phyloP scores from a whole-genome alignment of 2,113 vertebrate species.

The Chionis minor region DNA sequence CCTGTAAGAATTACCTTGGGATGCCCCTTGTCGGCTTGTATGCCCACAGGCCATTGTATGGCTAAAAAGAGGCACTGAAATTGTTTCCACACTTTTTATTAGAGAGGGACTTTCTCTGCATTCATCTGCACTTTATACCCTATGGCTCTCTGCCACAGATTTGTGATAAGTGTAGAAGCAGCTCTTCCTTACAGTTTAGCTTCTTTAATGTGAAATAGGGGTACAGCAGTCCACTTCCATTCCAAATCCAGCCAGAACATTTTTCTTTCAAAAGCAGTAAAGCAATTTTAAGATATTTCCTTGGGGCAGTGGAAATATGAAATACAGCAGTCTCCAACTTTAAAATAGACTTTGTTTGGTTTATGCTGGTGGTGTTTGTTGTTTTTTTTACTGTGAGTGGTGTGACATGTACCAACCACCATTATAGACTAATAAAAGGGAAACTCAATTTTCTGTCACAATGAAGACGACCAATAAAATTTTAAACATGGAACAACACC shows the following conservation, averaged over 20 bases:
- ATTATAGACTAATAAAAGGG: slow-evolving; percentile 16
- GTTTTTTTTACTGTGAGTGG: background rate
- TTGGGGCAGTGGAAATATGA: slow-evolving; percentile 11
- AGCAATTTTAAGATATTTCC: slow-evolving; percentile 30
- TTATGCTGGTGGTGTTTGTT: too few species aligned
- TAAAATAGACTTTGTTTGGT: background rate
- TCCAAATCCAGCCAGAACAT: background rate
- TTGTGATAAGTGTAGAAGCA: background rate
- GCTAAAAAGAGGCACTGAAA: background rate
- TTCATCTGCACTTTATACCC: slow-evolving; percentile 7
- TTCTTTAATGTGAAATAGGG: background rate
- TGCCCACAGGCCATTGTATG: background rate
- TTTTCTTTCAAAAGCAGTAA: slow-evolving; percentile 15
- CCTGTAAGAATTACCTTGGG: background rate
- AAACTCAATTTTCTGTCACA: slow-evolving; percentile 50
- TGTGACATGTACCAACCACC: background rate
- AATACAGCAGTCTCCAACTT: slow-evolving; percentile 20
- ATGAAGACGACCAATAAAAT: slow-evolving; percentile 20
- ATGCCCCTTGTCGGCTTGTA: background rate
- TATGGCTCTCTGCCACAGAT: background rate
- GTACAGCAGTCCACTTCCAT: background rate
- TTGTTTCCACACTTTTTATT: background rate
- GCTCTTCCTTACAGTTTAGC: background rate
- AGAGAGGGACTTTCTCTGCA: background rate
- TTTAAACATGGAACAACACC: background rate